These are phyloP conservation scores for Caloenas nicobarica DNA, from an alignment of 2,113 vertebrate species.

Conservation along the genomic window DNA sequence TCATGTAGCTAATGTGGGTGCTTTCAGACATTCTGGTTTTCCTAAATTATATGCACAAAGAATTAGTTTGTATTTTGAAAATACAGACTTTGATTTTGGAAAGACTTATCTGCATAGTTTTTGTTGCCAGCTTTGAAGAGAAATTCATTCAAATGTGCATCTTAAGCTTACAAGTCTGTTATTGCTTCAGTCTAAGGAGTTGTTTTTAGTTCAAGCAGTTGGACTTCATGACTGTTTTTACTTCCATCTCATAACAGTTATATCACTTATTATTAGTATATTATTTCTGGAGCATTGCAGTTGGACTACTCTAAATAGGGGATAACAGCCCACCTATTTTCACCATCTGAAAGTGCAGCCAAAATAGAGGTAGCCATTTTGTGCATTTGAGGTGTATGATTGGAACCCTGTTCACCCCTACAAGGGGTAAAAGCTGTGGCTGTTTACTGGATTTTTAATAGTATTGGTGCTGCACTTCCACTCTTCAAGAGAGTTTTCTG, in stretches of 20 bases:
- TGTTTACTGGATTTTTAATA: neutral
- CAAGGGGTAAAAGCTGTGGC: neutral
- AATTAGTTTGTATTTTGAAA: neutral
- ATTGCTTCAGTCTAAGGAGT: neutral
- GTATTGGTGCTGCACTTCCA: accelerated
- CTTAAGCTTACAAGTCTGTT: neutral
- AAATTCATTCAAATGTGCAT: neutral
- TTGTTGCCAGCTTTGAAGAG: neutral
- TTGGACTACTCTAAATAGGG: neutral
- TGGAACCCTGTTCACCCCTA: neutral
- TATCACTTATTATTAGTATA: neutral
- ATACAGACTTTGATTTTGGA: neutral
- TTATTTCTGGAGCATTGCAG: accelerated
- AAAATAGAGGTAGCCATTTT: neutral
- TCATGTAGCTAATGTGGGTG: neutral
- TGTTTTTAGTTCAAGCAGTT: neutral
- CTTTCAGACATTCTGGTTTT: neutral
- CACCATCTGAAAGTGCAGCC: neutral
- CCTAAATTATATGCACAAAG: neutral
- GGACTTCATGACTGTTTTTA: neutral
- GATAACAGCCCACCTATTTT: neutral
- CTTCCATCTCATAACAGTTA: neutral
- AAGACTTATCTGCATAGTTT: neutral
- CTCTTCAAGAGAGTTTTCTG: neutral
- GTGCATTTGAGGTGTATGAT: accelerated